phyloP scores from a whole-genome alignment of 2,797 vertebrate species.

The Myotis findleyi region DNA sequence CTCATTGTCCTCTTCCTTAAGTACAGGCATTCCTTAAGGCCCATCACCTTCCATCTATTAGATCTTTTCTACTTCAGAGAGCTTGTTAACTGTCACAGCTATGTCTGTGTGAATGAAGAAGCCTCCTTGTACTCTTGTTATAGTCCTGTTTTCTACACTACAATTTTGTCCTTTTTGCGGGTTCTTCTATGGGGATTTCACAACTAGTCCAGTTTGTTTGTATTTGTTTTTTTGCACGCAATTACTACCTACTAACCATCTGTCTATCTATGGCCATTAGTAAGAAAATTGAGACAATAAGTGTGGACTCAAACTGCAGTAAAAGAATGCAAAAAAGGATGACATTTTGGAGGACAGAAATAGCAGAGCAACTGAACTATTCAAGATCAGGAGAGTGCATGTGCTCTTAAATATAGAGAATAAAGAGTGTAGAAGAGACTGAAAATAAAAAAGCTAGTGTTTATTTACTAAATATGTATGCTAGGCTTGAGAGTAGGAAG shows the following conservation, averaged over 20 bases:
- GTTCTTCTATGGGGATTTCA: not conserved
- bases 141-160: not conserved
- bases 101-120: not conserved
- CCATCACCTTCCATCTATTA: not conserved
- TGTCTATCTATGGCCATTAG: not conserved
- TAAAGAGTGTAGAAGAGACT: not conserved
- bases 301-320: not conserved
- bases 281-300: not conserved
- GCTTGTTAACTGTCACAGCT: not conserved
- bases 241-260: not conserved
- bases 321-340: not conserved
- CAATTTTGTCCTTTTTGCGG: not conserved
- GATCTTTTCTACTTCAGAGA: not conserved
- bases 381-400: not conserved
- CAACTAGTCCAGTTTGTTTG: not conserved
- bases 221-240: not conserved
- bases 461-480: not conserved
- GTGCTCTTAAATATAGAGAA: constrained; percentile 4
- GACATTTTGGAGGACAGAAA: not conserved
- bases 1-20: not conserved
- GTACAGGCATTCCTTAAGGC: not conserved
- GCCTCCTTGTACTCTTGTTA: not conserved
- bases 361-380: not conserved
- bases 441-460: constrained; percentile 12
- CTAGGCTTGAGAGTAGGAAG: not conserved